These are phyloP conservation scores for Cinclus cinclus DNA, from an alignment of 2,113 vertebrate genomes.

Conservation along the genomic window DNA sequence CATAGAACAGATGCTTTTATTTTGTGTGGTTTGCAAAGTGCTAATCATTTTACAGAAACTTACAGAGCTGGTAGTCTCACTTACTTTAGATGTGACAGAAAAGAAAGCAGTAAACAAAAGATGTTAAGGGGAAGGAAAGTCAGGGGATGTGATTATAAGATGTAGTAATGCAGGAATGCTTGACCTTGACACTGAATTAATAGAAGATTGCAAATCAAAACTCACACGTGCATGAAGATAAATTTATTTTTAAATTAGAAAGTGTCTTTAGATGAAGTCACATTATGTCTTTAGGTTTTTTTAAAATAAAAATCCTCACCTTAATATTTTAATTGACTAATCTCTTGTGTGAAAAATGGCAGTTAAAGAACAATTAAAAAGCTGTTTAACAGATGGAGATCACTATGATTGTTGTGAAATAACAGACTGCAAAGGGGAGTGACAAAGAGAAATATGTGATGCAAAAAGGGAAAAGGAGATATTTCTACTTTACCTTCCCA, in stretches of 20 bases:
- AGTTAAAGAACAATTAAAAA: not conserved
- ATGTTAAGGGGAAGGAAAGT: not conserved
- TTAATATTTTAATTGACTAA: not conserved
- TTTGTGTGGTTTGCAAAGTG: not conserved
- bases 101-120: not conserved
- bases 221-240: not conserved
- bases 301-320: not conserved
- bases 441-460: not conserved
- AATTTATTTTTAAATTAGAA: not conserved
- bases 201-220: not conserved
- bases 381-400: not conserved
- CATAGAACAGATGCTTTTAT: not conserved
- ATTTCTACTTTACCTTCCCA: not conserved
- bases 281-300: not conserved
- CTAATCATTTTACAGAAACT: not conserved
- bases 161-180: not conserved
- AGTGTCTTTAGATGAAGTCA: not conserved
- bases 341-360: not conserved
- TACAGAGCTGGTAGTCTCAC: not conserved
- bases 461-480: not conserved
- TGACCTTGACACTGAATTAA: not conserved
- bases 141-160: not conserved
- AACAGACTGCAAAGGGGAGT: not conserved
- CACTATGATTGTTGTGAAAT: not conserved
- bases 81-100: not conserved